Conservation (phyloP, 2,113 vertebrate genomes). For the Grallaria varia region DNA sequence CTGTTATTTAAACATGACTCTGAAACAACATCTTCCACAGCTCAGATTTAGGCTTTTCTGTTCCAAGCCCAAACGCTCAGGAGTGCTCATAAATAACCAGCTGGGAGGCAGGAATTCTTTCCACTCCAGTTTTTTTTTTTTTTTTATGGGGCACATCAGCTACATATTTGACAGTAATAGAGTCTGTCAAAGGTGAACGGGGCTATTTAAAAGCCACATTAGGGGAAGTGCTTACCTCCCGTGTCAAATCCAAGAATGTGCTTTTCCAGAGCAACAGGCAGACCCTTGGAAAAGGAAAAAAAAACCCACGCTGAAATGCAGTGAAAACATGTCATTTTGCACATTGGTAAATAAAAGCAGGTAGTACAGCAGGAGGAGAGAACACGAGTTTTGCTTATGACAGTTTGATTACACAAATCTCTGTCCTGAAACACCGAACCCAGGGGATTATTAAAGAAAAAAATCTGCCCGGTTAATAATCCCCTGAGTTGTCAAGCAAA, state of each 20-base stretch:
- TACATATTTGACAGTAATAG: not conserved
- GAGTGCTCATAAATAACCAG: not conserved
- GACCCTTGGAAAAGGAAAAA: constrained; percentile 76
- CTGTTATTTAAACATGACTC: not conserved
- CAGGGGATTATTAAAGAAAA: not conserved
- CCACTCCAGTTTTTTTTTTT: not conserved
- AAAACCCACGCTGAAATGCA: not conserved
- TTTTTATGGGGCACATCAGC: not conserved
- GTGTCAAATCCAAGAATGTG: constrained; percentile 96
- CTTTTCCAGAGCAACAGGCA: constrained; percentile 92
- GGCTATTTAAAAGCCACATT: not conserved
- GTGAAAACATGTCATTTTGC: not conserved
- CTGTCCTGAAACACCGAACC: not conserved
- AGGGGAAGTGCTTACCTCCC: constrained; percentile 82
- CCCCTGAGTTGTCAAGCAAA: not conserved
- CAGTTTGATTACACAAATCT: not conserved
- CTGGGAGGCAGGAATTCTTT: constrained; percentile 18
- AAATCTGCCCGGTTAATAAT: not conserved
- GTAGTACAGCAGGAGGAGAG: not conserved
- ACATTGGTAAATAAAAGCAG: not conserved
- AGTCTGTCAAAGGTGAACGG: not conserved
- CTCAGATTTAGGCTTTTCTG: not conserved
- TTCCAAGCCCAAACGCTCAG: not conserved
- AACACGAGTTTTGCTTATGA: accelerated
- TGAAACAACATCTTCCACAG: not conserved